Percentiles rank a stretch among this genome's conserved stretches.
phyloP scores from a whole-genome alignment of 2,113 vertebrate genomes.

The Myiopsitta monachus region DNA sequence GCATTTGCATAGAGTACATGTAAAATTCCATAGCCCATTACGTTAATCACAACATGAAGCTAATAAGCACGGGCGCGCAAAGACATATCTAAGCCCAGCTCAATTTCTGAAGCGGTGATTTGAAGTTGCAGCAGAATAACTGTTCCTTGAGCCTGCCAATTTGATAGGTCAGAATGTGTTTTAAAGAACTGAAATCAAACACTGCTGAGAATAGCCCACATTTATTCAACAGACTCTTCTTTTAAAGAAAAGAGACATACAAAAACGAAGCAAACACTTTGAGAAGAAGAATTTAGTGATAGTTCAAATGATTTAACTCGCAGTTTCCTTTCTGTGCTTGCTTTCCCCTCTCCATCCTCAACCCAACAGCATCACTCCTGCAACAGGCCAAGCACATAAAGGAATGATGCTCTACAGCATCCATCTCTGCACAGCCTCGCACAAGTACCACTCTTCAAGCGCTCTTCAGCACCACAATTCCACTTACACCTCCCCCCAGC shows the following conservation, averaged over 20 bases:
- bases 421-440: background rate
- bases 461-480: background rate
- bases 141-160: background rate
- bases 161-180: conserved; percentile 14
- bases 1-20: conserved; percentile 72
- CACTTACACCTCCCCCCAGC: background rate
- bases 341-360: background rate
- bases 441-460: background rate
- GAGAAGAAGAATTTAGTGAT: background rate
- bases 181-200: conserved; percentile 30
- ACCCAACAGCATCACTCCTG: background rate
- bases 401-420: background rate
- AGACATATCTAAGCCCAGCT: conserved; percentile 66
- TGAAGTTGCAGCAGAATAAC: conserved; percentile 59
- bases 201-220: background rate
- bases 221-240: background rate
- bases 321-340: background rate
- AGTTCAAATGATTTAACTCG: background rate
- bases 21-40: conserved; percentile 73
- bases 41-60: conserved; percentile 74
- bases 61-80: conserved; percentile 63
- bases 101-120: conserved; percentile 52
- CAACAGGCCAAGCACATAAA: background rate
- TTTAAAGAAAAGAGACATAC: background rate
- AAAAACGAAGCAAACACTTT: background rate